Percentiles rank a stretch among this genome's conserved stretches.
phyloP scores from a whole-genome alignment of 2,888 invertebrate genomes.

The Latheticus oryzae region DNA sequence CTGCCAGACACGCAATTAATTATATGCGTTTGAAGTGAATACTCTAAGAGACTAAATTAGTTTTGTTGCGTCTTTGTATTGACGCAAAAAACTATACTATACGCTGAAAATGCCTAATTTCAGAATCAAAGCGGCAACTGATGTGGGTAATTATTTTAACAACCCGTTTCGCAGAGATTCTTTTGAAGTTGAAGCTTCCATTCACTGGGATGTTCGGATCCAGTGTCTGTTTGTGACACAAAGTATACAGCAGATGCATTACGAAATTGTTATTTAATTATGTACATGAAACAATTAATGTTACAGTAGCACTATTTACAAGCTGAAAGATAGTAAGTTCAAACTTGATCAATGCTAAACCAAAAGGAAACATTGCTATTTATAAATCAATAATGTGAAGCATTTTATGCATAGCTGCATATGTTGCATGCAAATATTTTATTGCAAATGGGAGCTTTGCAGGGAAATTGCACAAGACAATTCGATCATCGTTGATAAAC shows the following conservation, averaged over 20 bases:
- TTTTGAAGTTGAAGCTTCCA: constrained; percentile 41
- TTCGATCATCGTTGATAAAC: too few relatives aligned
- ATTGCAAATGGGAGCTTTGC: too few relatives aligned
- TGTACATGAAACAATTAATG: constrained; percentile 39
- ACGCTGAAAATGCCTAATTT: constrained; percentile 36
- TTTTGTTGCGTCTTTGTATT: constrained; percentile 31
- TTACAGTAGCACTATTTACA: constrained; percentile 37
- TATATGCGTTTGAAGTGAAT: constrained; percentile 15
- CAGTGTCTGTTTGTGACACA: constrained; percentile 43
- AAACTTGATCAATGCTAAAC: constrained; percentile 23
- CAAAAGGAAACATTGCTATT: constrained; percentile 37
- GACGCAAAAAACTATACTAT: constrained; percentile 18
- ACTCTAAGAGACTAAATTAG: constrained; percentile 18
- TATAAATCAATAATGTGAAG: constrained; percentile 41
- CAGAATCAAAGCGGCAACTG: constrained; percentile 42
- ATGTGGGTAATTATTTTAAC: constrained; percentile 44
- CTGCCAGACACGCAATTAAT: constrained; percentile 35
- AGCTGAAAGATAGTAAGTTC: constrained; percentile 13
- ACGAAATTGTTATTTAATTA: constrained; percentile 39
- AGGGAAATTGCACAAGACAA: too few relatives aligned
- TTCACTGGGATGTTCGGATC: constrained; percentile 21
- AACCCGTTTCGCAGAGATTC: constrained; percentile 35
- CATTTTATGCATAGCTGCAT: constrained; percentile 47
- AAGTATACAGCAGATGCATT: constrained; percentile 38
- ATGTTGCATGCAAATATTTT: constrained; percentile 45